Evolutionary conservation across 2,888 invertebrate species (phyloP).

Genomic region (Brachyptera risi): DNA sequence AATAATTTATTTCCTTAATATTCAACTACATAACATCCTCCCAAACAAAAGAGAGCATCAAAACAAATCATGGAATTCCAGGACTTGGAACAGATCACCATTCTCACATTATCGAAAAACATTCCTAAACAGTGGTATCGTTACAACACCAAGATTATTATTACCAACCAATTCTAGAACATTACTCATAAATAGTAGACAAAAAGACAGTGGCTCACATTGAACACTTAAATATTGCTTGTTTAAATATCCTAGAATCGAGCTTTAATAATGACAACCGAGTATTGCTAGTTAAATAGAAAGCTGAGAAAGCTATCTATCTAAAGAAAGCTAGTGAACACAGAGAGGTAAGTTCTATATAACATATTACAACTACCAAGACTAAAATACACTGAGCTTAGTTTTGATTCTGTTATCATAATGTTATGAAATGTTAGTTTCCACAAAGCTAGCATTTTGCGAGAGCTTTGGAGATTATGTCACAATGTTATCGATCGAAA

Average conservation of each 20-base stretch:
- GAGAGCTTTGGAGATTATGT: too few relatives aligned
- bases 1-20: conserved; percentile 19
- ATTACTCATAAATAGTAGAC: neutral
- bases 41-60: conserved; percentile 14
- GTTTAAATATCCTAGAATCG: conserved; percentile 1
- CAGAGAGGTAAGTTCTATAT: too few relatives aligned
- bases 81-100: neutral
- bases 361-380: too few relatives aligned
- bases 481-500: too few relatives aligned
- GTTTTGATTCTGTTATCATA: too few relatives aligned
- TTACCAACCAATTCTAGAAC: conserved; percentile 11
- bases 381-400: too few relatives aligned
- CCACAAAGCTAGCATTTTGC: too few relatives aligned
- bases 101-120: conserved; percentile 10
- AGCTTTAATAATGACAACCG: neutral
- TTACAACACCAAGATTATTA: conserved; percentile 19
- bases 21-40: conserved; percentile 21
- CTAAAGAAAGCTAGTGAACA: conserved; percentile 22
- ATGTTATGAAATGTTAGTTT: too few relatives aligned
- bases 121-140: conserved; percentile 10
- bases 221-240: neutral
- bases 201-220: conserved; percentile 7
- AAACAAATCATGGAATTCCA: conserved; percentile 6
- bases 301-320: neutral
- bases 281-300: too few relatives aligned